A percentile compares a stretch with the other conserved stretches of the same genome.
Evolutionary conservation across 2,113 vertebrate genomes (phyloP).

Genomic region (Panurus biarmicus): DNA sequence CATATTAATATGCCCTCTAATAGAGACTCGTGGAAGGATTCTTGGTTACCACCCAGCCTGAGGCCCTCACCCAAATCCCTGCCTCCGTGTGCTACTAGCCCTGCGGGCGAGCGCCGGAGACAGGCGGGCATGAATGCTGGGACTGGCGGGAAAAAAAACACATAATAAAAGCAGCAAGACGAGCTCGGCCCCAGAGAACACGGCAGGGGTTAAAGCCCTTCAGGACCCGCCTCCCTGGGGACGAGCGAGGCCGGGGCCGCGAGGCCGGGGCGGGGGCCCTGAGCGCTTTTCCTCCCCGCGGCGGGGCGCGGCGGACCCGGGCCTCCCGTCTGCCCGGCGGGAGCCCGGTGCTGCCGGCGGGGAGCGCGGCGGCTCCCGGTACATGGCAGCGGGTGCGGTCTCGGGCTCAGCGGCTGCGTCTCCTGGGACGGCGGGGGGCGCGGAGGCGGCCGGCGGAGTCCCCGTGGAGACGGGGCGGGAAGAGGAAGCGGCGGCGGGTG

Average conservation of each 20-base stretch:
- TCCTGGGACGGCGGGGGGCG: neutral
- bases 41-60: neutral
- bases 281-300: neutral
- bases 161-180: neutral
- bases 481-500: neutral
- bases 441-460: neutral
- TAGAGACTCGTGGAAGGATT: neutral
- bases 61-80: neutral
- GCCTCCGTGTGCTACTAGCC: no score
- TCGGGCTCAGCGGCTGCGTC: neutral
- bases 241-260: neutral
- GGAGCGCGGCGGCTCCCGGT: neutral
- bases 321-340: neutral
- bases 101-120: neutral
- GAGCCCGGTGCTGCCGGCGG: neutral
- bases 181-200: neutral
- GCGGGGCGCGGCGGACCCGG: neutral
- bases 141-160: neutral
- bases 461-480: neutral
- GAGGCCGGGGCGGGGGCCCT: neutral
- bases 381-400: neutral
- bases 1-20: rapidly evolving
- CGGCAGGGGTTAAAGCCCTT: neutral
- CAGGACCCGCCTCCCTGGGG: neutral
- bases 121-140: neutral